A percentile compares a stretch with the other conserved stretches of the same genome.
These are phyloP conservation scores for Nowickia ferox DNA, from an alignment of 2,888 invertebrate genomes.

Conservation along the genomic window DNA sequence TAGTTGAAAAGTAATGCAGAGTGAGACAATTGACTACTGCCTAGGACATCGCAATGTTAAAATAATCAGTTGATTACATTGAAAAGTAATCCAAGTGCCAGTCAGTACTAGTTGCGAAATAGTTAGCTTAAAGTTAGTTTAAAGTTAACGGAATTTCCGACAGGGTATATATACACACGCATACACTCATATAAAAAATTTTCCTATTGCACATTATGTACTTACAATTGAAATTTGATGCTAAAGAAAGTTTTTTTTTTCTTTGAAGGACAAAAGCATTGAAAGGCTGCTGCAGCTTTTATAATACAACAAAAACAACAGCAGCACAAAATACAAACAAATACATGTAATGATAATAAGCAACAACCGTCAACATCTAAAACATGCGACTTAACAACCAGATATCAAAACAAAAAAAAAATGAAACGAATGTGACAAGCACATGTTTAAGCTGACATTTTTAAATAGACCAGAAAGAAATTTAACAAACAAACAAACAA, in stretches of 20 bases:
- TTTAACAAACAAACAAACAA: conserved; percentile 1
- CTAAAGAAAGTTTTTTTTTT: neutral
- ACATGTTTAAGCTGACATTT: conserved; percentile 69
- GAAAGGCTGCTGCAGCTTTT: conserved; percentile 32
- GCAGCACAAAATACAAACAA: neutral
- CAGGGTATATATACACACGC: too few species aligned
- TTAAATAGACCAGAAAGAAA: conserved; percentile 50
- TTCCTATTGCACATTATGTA: conserved; percentile 9
- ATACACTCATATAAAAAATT: neutral
- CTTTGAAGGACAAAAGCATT: conserved; percentile 44
- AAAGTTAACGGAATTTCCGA: too few species aligned
- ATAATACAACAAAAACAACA: conserved; percentile 29
- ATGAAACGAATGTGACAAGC: conserved; percentile 57
- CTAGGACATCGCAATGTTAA: too few species aligned
- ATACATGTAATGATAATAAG: conserved; percentile 41
- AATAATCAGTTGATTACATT: too few species aligned
- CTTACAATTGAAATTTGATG: conserved; percentile 27
- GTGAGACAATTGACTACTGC: too few species aligned
- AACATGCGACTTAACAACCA: neutral
- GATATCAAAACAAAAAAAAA: conserved; percentile 4
- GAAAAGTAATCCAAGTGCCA: too few species aligned
- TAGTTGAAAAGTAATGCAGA: too few species aligned
- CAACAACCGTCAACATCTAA: conserved; percentile 31
- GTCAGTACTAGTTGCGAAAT: too few species aligned
- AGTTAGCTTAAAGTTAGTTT: too few species aligned